phyloP scores from a whole-genome alignment of 2,113 vertebrate genomes.

The Vidua macroura region DNA sequence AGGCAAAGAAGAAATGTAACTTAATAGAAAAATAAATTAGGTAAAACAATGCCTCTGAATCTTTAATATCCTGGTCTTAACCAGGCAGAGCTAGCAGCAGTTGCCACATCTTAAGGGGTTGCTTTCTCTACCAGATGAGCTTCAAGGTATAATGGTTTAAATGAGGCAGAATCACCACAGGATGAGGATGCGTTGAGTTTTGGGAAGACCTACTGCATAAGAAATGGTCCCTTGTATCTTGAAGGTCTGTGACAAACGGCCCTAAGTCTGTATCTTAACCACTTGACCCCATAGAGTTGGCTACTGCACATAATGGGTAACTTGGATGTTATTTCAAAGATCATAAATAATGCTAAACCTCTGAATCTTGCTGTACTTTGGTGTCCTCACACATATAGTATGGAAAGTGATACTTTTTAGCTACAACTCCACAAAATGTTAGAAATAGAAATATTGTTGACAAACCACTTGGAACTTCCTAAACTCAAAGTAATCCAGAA shows the following conservation, averaged over 20 bases:
- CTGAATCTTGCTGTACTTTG: background rate
- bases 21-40: background rate
- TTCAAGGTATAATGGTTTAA: background rate
- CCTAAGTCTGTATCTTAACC: background rate
- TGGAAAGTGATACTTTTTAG: background rate
- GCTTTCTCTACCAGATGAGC: background rate
- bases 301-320: background rate
- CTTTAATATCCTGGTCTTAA: background rate
- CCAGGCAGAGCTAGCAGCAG: background rate
- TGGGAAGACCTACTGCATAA: background rate
- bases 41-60: rapidly evolving
- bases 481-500: background rate
- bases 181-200: background rate
- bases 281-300: background rate
- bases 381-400: background rate
- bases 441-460: background rate
- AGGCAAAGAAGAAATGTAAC: background rate
- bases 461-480: background rate
- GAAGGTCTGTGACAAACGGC: background rate
- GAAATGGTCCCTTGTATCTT: background rate
- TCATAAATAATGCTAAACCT: background rate
- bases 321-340: background rate
- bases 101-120: background rate
- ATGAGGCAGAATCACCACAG: background rate
- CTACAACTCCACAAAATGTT: background rate